Percentiles rank a stretch among this genome's conserved stretches.
These are phyloP conservation scores for Notamacropus eugenii DNA, from an alignment of 2,797 vertebrate species.

Conservation along the genomic window DNA sequence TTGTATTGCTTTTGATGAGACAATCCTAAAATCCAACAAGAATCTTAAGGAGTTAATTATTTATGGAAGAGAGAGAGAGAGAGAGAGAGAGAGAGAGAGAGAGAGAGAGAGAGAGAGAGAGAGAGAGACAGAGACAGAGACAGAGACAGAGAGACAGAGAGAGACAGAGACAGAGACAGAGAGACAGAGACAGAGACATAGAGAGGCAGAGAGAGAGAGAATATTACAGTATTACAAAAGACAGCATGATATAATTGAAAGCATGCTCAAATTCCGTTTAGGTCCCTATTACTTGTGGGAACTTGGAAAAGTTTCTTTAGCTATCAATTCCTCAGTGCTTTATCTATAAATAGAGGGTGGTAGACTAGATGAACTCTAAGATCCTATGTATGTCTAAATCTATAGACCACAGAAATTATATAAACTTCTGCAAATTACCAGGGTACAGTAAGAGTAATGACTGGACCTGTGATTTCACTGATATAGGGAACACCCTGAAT, in stretches of 20 bases:
- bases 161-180: too few relatives aligned
- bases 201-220: too few relatives aligned
- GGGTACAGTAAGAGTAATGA: not conserved
- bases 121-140: too few relatives aligned
- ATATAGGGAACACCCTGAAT: not conserved
- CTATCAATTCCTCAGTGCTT: not conserved
- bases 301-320: not conserved
- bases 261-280: not conserved
- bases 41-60: not conserved
- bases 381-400: not conserved
- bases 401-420: not conserved
- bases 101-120: fast-evolving
- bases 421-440: not conserved
- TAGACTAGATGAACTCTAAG: not conserved
- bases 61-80: fast-evolving
- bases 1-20: not conserved
- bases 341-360: not conserved
- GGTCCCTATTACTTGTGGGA: not conserved
- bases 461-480: not conserved
- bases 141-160: too few relatives aligned
- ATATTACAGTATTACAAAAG: not conserved
- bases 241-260: not conserved
- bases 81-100: too few relatives aligned
- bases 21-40: not conserved
- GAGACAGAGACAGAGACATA: too few relatives aligned